These are phyloP conservation scores for Halcyon senegalensis DNA, from an alignment of 2,113 vertebrate genomes.

Conservation along the genomic window DNA sequence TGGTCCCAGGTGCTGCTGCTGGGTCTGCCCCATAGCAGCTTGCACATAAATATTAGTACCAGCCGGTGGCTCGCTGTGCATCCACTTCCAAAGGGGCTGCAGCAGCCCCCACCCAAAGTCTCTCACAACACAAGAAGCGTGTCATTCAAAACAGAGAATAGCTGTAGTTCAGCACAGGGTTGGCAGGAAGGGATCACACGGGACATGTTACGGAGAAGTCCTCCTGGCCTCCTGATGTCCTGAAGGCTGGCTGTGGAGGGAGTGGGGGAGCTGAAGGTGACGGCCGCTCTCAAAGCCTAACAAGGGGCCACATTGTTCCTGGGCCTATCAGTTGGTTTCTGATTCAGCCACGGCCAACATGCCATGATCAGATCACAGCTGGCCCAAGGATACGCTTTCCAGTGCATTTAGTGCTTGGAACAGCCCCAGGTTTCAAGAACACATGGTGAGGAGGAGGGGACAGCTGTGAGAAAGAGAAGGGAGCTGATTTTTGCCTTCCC, in stretches of 20 bases:
- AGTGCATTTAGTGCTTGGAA: conserved; percentile 77
- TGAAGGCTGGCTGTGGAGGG: not conserved
- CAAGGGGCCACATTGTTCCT: conserved; percentile 76
- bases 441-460: conserved; percentile 70
- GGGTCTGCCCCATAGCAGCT: not conserved
- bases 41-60: not conserved
- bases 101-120: not conserved
- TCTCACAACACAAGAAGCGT: not conserved
- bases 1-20: not conserved
- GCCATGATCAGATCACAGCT: conserved; percentile 78
- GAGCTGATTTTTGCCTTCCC: conserved; percentile 63
- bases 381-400: conserved; percentile 78
- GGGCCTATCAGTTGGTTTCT: conserved; percentile 68
- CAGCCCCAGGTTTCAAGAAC: conserved; percentile 76
- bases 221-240: not conserved
- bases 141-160: conserved; percentile 7
- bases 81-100: not conserved
- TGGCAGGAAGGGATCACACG: not conserved
- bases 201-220: not conserved
- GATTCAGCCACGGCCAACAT: conserved; percentile 62
- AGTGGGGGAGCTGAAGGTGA: not conserved
- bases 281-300: conserved; percentile 6
- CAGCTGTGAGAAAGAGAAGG: conserved; percentile 60
- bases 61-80: not conserved
- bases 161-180: not conserved